Percentiles rank a stretch among this genome's conserved stretches.
Conservation (phyloP, 2,113 vertebrate species). For the Baryphthengus martii region DNA sequence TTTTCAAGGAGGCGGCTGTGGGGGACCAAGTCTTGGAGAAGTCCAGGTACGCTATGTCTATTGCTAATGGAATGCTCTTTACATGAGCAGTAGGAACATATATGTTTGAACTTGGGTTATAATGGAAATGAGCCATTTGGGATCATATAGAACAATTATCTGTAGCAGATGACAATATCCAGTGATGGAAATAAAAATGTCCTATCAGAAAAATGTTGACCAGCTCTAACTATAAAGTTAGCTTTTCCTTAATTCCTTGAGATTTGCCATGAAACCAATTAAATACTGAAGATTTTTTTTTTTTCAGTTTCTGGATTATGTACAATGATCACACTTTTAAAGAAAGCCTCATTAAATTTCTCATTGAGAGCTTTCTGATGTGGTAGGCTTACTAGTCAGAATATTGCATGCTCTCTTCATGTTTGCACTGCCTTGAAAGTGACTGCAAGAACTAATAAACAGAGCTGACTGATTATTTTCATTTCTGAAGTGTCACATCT, state of each 20-base stretch:
- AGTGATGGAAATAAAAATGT: not conserved
- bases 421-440: not conserved
- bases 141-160: not conserved
- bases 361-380: not conserved
- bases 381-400: not conserved
- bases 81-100: not conserved
- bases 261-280: not conserved
- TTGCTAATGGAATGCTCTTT: too few species aligned
- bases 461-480: not conserved
- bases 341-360: not conserved
- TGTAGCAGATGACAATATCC: not conserved
- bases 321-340: not conserved
- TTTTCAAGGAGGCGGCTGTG: too few species aligned
- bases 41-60: too few species aligned
- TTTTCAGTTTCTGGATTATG: not conserved
- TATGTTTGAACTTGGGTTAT: rapidly evolving
- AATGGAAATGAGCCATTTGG: not conserved
- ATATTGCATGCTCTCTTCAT: too few species aligned
- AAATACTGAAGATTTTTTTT: not conserved
- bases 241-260: not conserved
- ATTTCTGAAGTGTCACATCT: not conserved
- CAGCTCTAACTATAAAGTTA: not conserved
- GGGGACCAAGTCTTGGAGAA: too few species aligned
- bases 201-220: not conserved
- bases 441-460: not conserved